These are phyloP conservation scores for Papilio aristodemus DNA, from an alignment of 1,140 invertebrate genomes.

Conservation along the genomic window DNA sequence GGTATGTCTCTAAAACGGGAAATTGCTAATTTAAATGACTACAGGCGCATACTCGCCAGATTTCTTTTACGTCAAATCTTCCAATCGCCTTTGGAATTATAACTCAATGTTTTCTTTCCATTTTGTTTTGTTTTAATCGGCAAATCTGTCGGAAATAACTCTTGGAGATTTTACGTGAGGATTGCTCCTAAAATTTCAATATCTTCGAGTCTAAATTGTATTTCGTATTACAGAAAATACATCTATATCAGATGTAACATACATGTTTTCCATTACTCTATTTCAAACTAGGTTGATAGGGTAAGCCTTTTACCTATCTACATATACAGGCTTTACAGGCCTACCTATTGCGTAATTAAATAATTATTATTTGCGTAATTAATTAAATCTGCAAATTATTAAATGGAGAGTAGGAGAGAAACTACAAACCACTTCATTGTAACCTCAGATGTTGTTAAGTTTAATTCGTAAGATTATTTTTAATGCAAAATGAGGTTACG, in stretches of 20 bases:
- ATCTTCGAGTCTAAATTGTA: background rate
- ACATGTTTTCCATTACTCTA: background rate
- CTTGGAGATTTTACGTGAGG: constrained; percentile 15
- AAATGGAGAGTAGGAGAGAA: background rate
- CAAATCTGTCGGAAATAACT: constrained; percentile 18
- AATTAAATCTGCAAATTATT: background rate
- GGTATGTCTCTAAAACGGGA: constrained; percentile 29
- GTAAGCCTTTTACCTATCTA: background rate
- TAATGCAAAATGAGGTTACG: too few relatives aligned
- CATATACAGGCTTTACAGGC: constrained; percentile 1
- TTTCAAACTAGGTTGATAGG: background rate
- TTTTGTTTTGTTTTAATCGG: constrained; percentile 30
- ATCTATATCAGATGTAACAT: background rate
- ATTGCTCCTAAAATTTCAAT: background rate
- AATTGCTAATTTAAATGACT: constrained; percentile 35
- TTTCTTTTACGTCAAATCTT: constrained; percentile 33
- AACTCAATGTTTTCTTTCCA: constrained; percentile 41
- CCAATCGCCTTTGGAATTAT: constrained; percentile 39
- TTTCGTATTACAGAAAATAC: background rate
- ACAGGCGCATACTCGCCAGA: constrained; percentile 18
- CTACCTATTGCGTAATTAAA: background rate
- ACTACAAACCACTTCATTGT: background rate
- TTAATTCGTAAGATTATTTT: too few relatives aligned
- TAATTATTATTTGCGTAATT: too few relatives aligned
- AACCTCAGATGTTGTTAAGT: too few relatives aligned